Base-by-base conservation (phyloP, 2,113 vertebrate species). In the Pituophis catenifer region DNA sequence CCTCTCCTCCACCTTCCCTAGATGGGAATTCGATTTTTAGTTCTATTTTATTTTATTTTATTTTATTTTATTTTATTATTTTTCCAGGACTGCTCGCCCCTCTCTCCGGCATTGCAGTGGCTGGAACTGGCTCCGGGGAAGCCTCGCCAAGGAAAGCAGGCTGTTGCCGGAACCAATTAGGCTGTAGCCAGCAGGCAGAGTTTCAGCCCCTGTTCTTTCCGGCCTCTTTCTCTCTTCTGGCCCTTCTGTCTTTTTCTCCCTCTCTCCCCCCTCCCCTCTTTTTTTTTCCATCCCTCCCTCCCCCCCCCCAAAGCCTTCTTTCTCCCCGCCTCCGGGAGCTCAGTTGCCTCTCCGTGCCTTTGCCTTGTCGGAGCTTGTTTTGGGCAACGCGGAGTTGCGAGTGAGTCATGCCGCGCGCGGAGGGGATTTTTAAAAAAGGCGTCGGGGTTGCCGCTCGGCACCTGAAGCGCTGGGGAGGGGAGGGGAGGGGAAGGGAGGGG, bases 151-250 rank as follows among this genome's bases (percentile, higher is more conserved):
- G 95, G 95, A 96, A 96, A 97, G 96, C 97, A 96, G 97, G 97
- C 96, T 97, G 97, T 97, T 93, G 97, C 96, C 97, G 96, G 97
- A 97, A 97, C 97, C 96, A 96, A 97, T 97, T 97, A 97, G 96
- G 96, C 96, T 97, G 95, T 95, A 96, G 96, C 97, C 96, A 97
- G 96, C 97, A 97, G 96, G 96, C 97, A 96, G 96, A 94, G 94
- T 97, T 97, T 97, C 97, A 97, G 95, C 96, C 96, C 96, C 96
- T 96, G 97, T 97, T 97, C 97, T 96, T 52, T 96, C 95, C 96
- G 94, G 96, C 96, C 95, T 94, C 92, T 92, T 86, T 94, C 94
- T 86, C 94, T 94, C 93, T 94, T 59, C 89, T 94, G 50, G 92
- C 96, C 89, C 70, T 90, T 86, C 58, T 89, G 13, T 26, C 29